Conservation (phyloP, 2,797 vertebrate genomes). For the Heterohyrax brucei region DNA sequence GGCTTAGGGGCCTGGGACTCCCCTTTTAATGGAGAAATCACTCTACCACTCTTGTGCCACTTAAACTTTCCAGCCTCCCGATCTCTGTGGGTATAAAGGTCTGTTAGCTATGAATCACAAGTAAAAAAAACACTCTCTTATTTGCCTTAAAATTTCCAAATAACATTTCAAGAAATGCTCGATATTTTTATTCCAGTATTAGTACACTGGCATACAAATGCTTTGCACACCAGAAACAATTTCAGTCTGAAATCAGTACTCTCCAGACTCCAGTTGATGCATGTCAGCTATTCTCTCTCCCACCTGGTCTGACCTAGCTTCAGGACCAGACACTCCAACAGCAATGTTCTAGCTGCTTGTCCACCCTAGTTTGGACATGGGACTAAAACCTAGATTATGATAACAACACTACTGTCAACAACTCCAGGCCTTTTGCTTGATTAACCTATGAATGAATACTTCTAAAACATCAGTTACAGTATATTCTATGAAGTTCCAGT, state of each 20-base stretch:
- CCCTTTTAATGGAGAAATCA: neutral
- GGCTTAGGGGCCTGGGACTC: neutral
- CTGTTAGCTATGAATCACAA: neutral
- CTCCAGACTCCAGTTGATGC: neutral
- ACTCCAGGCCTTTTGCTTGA: neutral
- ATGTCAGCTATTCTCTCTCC: neutral
- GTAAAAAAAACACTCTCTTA: neutral
- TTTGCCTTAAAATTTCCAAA: neutral
- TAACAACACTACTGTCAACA: neutral
- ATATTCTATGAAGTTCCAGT: neutral
- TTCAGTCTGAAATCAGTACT: neutral
- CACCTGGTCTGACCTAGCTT: too few relatives aligned
- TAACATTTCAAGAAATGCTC: neutral
- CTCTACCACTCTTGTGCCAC: neutral
- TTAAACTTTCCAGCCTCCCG: neutral
- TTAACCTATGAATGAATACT: neutral
- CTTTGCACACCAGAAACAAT: neutral
- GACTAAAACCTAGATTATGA: neutral
- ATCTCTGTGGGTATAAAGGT: neutral
- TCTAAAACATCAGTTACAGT: neutral
- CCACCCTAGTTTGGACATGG: too few relatives aligned
- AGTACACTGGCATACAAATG: neutral
- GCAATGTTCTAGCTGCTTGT: too few relatives aligned
- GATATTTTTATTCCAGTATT: neutral
- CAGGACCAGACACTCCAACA: neutral